These are phyloP conservation scores for Nixonia krombeini DNA, from an alignment of 1,140 invertebrate genomes.

Conservation along the genomic window DNA sequence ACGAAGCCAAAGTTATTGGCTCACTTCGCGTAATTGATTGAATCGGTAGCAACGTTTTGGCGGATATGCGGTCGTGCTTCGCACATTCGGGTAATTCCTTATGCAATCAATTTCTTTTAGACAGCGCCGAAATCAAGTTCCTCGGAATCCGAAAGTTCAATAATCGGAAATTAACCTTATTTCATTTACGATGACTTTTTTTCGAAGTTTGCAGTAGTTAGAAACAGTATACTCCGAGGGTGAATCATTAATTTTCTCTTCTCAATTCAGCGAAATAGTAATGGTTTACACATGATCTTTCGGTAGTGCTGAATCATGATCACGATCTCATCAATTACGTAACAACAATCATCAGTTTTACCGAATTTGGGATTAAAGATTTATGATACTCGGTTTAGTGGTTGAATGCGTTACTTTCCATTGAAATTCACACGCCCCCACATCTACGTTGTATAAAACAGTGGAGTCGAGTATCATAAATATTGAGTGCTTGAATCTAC, in stretches of 20 bases:
- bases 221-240: neutral
- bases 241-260: neutral
- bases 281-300: too few species aligned
- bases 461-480: too few species aligned
- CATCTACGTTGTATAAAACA: too few species aligned
- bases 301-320: too few species aligned
- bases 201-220: slow-evolving; percentile 3
- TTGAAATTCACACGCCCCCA: too few species aligned
- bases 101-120: slow-evolving; percentile 39
- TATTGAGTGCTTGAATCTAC: too few species aligned
- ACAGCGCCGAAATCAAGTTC: slow-evolving; percentile 4
- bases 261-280: neutral
- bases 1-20: slow-evolving; percentile 35
- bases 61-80: slow-evolving; percentile 37
- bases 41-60: slow-evolving; percentile 17
- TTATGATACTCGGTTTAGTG: too few species aligned
- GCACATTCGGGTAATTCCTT: slow-evolving; percentile 25
- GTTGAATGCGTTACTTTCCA: too few species aligned
- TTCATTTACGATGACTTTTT: slow-evolving; percentile 3
- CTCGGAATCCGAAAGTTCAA: slow-evolving; percentile 10
- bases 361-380: too few species aligned
- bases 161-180: slow-evolving; percentile 27
- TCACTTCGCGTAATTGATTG: slow-evolving; percentile 40
- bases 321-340: too few species aligned
- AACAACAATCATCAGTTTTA: too few species aligned